phyloP scores from a whole-genome alignment of 2,113 vertebrate species.

The Bungarus multicinctus region DNA sequence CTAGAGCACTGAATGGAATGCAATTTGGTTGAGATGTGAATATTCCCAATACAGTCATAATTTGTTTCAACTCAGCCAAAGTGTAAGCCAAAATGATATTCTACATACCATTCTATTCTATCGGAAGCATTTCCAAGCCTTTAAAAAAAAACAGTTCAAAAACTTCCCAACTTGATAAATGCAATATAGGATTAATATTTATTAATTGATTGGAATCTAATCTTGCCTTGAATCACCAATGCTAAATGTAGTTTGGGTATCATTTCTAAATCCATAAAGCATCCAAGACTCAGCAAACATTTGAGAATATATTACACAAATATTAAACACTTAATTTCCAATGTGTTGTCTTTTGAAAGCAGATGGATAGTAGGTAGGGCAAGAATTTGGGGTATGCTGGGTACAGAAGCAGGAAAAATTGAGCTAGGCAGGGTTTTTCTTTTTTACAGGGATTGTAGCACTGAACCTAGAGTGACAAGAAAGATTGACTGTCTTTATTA shows the following conservation, averaged over 20 bases:
- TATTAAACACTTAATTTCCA: neutral
- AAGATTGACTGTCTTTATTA: neutral
- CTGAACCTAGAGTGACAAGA: neutral
- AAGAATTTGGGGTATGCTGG: neutral
- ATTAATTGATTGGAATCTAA: neutral
- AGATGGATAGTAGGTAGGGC: neutral
- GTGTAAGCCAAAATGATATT: neutral
- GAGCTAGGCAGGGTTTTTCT: neutral
- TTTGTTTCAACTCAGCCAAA: neutral
- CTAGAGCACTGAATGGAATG: too few relatives aligned
- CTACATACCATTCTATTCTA: neutral
- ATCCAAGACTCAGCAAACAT: neutral
- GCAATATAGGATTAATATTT: neutral
- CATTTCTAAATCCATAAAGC: neutral
- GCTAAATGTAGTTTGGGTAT: neutral
- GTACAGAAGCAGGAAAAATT: neutral
- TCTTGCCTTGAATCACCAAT: neutral
- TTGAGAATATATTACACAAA: neutral
- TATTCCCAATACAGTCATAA: neutral
- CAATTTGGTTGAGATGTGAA: neutral
- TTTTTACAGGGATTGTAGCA: neutral
- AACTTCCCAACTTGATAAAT: neutral
- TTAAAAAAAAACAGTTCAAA: neutral
- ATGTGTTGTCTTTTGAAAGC: neutral
- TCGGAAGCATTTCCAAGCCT: neutral